Percentiles rank a stretch among this genome's conserved stretches.
Conservation (phyloP, 2,797 vertebrate genomes). For the Peromyscus melanophrys region DNA sequence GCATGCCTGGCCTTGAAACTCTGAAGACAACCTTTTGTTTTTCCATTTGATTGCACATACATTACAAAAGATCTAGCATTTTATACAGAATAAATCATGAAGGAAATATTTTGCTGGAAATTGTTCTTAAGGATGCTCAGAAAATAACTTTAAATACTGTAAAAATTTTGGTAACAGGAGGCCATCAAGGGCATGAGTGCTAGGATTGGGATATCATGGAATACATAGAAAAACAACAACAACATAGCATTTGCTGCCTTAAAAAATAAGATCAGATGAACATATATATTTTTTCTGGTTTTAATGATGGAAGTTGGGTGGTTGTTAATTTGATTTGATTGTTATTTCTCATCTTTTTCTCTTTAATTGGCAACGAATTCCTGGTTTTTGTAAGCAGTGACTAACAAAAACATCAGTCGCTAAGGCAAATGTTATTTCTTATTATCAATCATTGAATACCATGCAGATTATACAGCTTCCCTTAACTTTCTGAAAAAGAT, state of each 20-base stretch:
- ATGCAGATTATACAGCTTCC: not conserved
- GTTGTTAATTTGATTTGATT: slow-evolving; percentile 73
- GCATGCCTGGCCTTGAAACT: slow-evolving; percentile 58
- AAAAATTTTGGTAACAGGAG: not conserved
- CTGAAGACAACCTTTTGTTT: slow-evolving; percentile 53
- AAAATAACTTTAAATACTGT: not conserved
- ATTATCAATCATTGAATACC: not conserved
- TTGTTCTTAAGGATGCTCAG: not conserved
- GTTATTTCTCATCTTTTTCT: slow-evolving; percentile 41
- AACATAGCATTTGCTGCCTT: not conserved
- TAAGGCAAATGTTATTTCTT: not conserved
- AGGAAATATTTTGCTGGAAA: slow-evolving; percentile 34
- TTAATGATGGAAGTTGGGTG: slow-evolving; percentile 15
- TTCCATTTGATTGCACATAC: slow-evolving; percentile 42
- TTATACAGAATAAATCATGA: not conserved
- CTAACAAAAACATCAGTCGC: slow-evolving; percentile 61
- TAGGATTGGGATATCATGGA: not conserved
- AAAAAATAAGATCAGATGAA: slow-evolving; percentile 21
- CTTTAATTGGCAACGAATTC: slow-evolving; percentile 59
- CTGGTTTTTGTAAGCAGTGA: not conserved
- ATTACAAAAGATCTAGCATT: slow-evolving; percentile 6
- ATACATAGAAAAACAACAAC: not conserved
- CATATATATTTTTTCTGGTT: not conserved
- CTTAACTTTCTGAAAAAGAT: not conserved
- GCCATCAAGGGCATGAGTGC: not conserved